Conservation (phyloP, 2,888 invertebrate genomes). For the Caenorhabditis sp. region DNA sequence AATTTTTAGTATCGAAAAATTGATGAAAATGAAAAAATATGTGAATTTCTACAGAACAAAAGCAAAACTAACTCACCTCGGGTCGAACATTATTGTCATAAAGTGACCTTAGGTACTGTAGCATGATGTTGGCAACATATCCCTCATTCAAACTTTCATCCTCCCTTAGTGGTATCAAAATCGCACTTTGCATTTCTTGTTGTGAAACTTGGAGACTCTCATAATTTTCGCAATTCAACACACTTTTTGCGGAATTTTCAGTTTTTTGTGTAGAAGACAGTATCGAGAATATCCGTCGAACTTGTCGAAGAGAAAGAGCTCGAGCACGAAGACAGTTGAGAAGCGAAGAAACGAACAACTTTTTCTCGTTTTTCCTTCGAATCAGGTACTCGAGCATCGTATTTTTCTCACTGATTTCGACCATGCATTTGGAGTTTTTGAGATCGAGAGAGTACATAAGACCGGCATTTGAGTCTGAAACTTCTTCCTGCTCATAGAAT, state of each 20-base stretch:
- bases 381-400: conserved; percentile 38
- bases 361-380: conserved; percentile 29
- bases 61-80: conserved; percentile 10
- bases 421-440: conserved; percentile 18
- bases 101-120: conserved; percentile 41
- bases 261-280: background rate
- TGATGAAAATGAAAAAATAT: no score
- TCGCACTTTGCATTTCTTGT: conserved; percentile 42
- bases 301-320: conserved; percentile 32
- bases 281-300: conserved; percentile 32
- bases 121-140: conserved; percentile 45
- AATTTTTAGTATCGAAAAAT: no score
- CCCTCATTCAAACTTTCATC: conserved; percentile 29
- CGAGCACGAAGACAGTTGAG: conserved; percentile 21
- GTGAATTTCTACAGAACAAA: no score
- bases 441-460: conserved; percentile 43
- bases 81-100: conserved; percentile 24
- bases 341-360: conserved; percentile 20
- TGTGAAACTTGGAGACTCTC: conserved; percentile 22
- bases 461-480: conserved; percentile 40
- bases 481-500: no score
- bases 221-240: conserved; percentile 26
- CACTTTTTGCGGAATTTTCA: conserved; percentile 4
- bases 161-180: conserved; percentile 51
- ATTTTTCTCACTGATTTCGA: conserved; percentile 37